Percentiles rank a stretch among this genome's conserved stretches.
These are phyloP conservation scores for Folsomia candida DNA, from an alignment of 2,888 invertebrate genomes.

Conservation along the genomic window DNA sequence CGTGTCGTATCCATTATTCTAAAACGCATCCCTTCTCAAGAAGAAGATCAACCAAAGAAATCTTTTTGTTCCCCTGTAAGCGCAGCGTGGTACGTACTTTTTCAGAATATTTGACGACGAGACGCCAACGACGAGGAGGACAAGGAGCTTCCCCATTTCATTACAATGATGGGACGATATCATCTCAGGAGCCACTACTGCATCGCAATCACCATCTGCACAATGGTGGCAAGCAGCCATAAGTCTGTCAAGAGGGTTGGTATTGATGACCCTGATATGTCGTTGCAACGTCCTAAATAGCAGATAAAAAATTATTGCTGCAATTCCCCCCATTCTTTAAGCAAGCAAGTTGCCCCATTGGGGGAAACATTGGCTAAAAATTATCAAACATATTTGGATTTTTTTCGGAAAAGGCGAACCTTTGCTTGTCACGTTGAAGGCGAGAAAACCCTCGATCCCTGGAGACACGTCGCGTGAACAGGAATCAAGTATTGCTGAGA, in stretches of 20 bases:
- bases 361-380: neutral
- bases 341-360: neutral
- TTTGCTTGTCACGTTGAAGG: slow-evolving; percentile 68
- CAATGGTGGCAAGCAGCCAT: neutral
- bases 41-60: too few relatives aligned
- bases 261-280: slow-evolving; percentile 13
- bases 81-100: too few relatives aligned
- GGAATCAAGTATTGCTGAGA: slow-evolving; percentile 64
- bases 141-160: too few relatives aligned
- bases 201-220: neutral
- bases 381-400: too few relatives aligned
- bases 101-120: too few relatives aligned
- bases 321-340: neutral
- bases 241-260: neutral
- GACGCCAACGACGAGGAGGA: too few relatives aligned
- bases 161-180: neutral
- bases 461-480: slow-evolving; percentile 62
- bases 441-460: slow-evolving; percentile 61
- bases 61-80: too few relatives aligned
- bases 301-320: neutral
- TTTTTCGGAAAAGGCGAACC: too few relatives aligned
- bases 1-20: too few relatives aligned
- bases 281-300: slow-evolving; percentile 19
- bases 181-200: neutral
- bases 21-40: too few relatives aligned